Evolutionary conservation across 2,113 vertebrate species (phyloP).

Genomic region (Brachirus orientalis): DNA sequence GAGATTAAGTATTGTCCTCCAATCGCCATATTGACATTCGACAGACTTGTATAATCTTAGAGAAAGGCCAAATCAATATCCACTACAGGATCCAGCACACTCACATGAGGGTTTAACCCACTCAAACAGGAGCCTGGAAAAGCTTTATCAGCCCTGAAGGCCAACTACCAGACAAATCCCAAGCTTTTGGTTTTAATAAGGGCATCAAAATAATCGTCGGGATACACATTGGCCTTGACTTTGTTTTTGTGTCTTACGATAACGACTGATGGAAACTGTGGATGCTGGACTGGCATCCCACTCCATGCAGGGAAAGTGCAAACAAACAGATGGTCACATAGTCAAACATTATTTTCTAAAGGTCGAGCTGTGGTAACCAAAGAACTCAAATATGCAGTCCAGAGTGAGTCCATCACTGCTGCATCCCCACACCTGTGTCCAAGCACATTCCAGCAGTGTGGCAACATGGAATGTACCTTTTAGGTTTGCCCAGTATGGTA

Average conservation of each 20-base stretch:
- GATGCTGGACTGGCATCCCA: conserved; percentile 9
- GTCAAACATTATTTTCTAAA: conserved; percentile 54
- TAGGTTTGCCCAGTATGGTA: conserved; percentile 50
- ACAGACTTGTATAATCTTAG: conserved; percentile 60
- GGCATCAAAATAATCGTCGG: conserved; percentile 51
- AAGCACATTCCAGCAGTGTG: conserved; percentile 24
- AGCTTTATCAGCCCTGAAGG: conserved; percentile 34
- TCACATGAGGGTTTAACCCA: conserved; percentile 49
- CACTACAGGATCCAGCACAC: conserved; percentile 38
- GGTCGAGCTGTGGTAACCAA: conserved; percentile 48
- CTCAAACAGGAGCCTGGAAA: conserved; percentile 43
- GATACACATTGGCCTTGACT: conserved; percentile 17
- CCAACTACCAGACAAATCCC: conserved; percentile 54
- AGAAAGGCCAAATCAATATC: conserved; percentile 66
- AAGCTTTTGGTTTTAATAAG: conserved; percentile 43
- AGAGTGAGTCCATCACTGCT: conserved; percentile 11
- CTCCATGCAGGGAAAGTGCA: conserved; percentile 20
- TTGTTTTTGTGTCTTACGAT: conserved; percentile 27
- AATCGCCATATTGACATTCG: conserved; percentile 51
- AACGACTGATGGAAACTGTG: conserved; percentile 20
- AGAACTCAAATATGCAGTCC: conserved; percentile 16
- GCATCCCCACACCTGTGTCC: conserved; percentile 15
- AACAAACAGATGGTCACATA: conserved; percentile 45
- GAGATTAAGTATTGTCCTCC: conserved; percentile 54
- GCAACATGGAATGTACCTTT: conserved; percentile 50